Evolutionary conservation across 1,140 invertebrate species (phyloP).

Genomic region (Marisa cornuarietis): DNA sequence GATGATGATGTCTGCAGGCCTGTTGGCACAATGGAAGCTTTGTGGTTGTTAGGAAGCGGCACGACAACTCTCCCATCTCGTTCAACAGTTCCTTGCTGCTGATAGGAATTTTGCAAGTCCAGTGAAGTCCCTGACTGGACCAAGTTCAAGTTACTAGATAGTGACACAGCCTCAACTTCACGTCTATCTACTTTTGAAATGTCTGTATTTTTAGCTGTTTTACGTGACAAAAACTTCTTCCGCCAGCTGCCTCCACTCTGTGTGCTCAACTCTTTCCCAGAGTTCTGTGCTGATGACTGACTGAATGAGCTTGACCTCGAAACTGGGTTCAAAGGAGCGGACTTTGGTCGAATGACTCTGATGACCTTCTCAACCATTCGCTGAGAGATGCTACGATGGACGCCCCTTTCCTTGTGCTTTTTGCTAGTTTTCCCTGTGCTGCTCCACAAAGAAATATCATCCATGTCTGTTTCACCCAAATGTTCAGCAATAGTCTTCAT

Average conservation of each 20-base stretch:
- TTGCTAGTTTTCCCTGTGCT: background rate
- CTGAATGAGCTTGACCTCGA: background rate
- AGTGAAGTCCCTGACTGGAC: too few species aligned
- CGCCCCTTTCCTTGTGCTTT: background rate
- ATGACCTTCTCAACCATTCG: constrained; percentile 22
- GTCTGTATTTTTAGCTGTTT: too few species aligned
- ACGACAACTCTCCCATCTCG: background rate
- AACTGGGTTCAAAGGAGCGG: background rate
- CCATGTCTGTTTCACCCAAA: background rate
- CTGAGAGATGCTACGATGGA: constrained; percentile 21
- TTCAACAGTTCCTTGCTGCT: too few species aligned
- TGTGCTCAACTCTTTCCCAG: too few species aligned
- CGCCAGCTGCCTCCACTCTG: too few species aligned
- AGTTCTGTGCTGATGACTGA: background rate
- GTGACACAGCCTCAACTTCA: too few species aligned
- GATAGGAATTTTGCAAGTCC: too few species aligned
- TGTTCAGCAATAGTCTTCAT: constrained; percentile 23
- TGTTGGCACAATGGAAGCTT: constrained; percentile 4
- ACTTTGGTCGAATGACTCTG: background rate
- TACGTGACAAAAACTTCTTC: too few species aligned
- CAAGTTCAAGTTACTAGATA: too few species aligned
- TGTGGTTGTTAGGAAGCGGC: constrained; percentile 11
- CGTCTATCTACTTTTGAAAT: too few species aligned
- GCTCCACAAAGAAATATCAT: constrained; percentile 13
- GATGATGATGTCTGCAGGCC: too few species aligned